Base-by-base conservation (phyloP, 1,140 invertebrate genomes). In the Prorops nasuta region DNA sequence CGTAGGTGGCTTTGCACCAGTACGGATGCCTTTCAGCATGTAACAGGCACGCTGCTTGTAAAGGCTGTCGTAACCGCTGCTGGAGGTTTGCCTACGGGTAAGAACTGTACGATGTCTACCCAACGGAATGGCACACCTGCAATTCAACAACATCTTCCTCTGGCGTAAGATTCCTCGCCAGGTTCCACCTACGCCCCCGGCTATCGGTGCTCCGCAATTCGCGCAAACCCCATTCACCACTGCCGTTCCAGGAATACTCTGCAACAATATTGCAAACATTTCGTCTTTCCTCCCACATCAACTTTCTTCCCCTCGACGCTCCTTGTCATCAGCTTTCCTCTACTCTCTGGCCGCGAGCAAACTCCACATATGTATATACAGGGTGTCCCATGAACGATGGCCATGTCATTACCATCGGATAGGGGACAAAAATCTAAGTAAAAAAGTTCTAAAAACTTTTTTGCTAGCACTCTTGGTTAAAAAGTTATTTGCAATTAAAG, bases 11-110 rank as follows among this genome's bases (percentile, higher is more conserved):
- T n/a, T n/a, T n/a, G n/a, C n/a, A n/a, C 22, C 24, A 3, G 32
- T 15, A 10, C 41, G 47, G 8, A 65, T 20, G 20, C 41, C 68
- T 10, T 48, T 61, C n/a, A 74, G 21, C 58, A 68, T 65, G 40
- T 64, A 71, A 35, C 63, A 72, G 2, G 60, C 66, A 19, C 63
- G 54, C 38, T 69, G 72, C 28, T 58, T 71, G 56, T 64, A 63
- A 41, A 60, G 66, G 37, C 63, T 72, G 49, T 66, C 64, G 58
- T 67, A 70, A 19, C 69, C 62, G 58, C 66, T 72, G 46, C 64
- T 71, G 32, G 64, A 58, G 3, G 62, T 66, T 15, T 44, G 52
- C 10, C 44, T 63, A 9, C 60, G 56, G 4, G 58, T 53, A 19
- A 56, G 7, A 7, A 58, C 51, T 0, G 41, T 22, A 24, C 45